Base-by-base conservation (phyloP, 2,888 invertebrate species). In the Sminthurinus aureus region DNA sequence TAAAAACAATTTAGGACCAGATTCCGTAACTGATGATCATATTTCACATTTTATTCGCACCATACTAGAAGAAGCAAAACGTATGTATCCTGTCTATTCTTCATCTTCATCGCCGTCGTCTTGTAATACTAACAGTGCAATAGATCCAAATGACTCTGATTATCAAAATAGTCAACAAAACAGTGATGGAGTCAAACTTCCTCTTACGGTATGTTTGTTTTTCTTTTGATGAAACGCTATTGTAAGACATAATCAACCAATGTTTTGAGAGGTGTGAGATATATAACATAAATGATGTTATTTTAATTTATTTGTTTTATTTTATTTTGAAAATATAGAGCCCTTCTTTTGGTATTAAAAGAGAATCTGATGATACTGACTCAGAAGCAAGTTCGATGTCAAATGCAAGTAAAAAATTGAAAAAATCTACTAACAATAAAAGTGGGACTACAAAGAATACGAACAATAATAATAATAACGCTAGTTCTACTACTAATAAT, bases 41-140 rank as follows among this genome's bases (percentile, higher is more conserved):
- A 89, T 92, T 24, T 90, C 93, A 89, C 93, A 94, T 85, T 94
- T 95, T 15, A 95, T 95, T 89, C 92, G 94, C 84, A 94, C 94
- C 85, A 95, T 95, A 92, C 90, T 96, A 86, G 95, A 95, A 90
- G 95, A 95, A 87, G 95, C 95, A 3, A 94, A 95, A 88, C 91
- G 93, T 79, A 92, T 94, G 91, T 95, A 94, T 89, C 92, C 92
- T 26, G 91, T 87, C 79, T 85, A 84, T 77, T 83, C 87, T 78
- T 86, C 88, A 52, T 85, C 87, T 69, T 87, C 87, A 76, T 79
- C 84, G 66, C 85, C 86, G 69, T 87, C 87, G 77, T 82, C 80
- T 69, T 85, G 92, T 84, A 87, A 84, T 79, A 85, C 83, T 84
- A 84, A 85, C 84, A 87, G 86, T 88, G 87, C 86, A 87, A 87